These are phyloP conservation scores for Argyrosomus japonicus DNA, from an alignment of 2,113 vertebrate genomes.

Conservation along the genomic window DNA sequence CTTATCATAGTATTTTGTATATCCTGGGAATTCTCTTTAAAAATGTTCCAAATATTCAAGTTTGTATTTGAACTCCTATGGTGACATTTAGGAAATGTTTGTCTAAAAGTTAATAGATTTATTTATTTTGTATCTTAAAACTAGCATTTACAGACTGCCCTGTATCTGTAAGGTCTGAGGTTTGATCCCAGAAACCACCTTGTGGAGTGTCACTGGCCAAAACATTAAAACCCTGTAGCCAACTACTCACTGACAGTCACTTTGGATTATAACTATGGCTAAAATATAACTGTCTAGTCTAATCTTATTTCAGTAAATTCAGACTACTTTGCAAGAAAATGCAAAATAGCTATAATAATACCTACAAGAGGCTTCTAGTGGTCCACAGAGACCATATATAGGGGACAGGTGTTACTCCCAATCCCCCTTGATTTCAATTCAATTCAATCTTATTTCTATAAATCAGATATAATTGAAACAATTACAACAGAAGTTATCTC, in stretches of 20 bases:
- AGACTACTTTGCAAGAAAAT: not conserved
- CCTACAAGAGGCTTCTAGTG: not conserved
- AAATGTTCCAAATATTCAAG: not conserved
- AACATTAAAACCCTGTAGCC: not conserved
- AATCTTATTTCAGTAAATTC: not conserved
- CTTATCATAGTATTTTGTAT: not conserved
- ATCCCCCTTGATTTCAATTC: not conserved
- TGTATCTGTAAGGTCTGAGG: not conserved
- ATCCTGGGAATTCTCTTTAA: not conserved
- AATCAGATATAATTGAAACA: too few relatives aligned
- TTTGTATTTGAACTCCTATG: not conserved
- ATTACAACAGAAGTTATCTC: too few relatives aligned
- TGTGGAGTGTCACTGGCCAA: not conserved
- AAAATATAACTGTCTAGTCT: not conserved
- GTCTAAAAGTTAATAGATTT: not conserved
- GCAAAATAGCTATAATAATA: not conserved
- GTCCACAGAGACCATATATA: not conserved
- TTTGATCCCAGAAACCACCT: not conserved
- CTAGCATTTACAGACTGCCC: not conserved
- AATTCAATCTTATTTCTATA: too few relatives aligned
- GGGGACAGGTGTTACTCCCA: not conserved
- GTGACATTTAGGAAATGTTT: not conserved
- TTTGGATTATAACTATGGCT: not conserved
- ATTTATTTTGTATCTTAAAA: not conserved
- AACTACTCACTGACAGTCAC: not conserved